Evolutionary conservation across 2,797 vertebrate genomes (phyloP), one percentile per base, ranked within the genome.

Genomic region (Odontamblyopus rebecca): DNA sequence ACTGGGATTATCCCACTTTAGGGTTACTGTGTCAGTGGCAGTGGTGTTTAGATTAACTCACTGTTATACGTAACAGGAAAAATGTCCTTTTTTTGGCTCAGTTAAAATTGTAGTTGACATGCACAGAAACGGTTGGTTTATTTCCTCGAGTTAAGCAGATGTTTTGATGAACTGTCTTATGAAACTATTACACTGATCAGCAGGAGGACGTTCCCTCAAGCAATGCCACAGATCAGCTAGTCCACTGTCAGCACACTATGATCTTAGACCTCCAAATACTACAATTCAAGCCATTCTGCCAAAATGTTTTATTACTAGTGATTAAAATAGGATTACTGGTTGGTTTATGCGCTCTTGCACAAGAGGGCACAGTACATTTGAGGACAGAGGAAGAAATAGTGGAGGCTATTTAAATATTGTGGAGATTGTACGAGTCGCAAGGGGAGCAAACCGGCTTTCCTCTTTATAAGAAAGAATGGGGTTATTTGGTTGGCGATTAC

Each of bases 91-190:
- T 56, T 23, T 51, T 8, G 27, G 11, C 27, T 30, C 18, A 53
- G 6, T 32, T 54, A n/a, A 68, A 32, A 69, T 51, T 65, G 48
- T 48, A 26, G 23, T 65, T 19, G 38, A 65, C 61, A 41, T 16
- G 7, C 60, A 35, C 13, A 60, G 13, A 27, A 60, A 6, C 19
- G 8, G 19, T 41, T 50, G 27, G 26, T 7, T 44, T 65, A 65
- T 62, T 53, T 67, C 69, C 67, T 63, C 69, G 32, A 61, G 67
- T 23, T 23, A 68, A 61, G 61, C 74, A 72, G 63, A 56, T 81
- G 56, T 76, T 79, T 81, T 67, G 61, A 75, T 72, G 74, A 82
- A 72, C 67, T 13, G 29, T 57, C 71, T 60, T 56, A 68, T 61
- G 51, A 77, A 79, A 74, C 53, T 70, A 68, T 82, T 60, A 73